A percentile compares a stretch with the other conserved stretches of the same genome.
Evolutionary conservation across 1,140 invertebrate genomes (phyloP).

Genomic region (Drosophila ananassae): DNA sequence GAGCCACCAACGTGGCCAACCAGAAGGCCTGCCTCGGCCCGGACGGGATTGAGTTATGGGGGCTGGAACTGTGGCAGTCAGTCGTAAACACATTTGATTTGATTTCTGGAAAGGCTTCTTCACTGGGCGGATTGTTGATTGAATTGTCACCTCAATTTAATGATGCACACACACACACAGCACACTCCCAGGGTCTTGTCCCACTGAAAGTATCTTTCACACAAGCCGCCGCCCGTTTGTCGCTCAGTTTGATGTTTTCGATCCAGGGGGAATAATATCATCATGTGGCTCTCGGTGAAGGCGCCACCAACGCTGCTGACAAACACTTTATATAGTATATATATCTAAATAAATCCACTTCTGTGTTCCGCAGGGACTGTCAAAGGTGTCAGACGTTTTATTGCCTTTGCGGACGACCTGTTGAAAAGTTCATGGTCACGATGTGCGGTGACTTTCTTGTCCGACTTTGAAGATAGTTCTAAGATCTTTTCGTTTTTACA

Average conservation of each 20-base stretch:
- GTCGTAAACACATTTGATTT: slow-evolving; percentile 79
- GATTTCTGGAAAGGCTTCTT: slow-evolving; percentile 74
- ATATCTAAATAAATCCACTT: slow-evolving; percentile 11
- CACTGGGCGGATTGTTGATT: slow-evolving; percentile 67
- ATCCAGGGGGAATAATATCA: slow-evolving; percentile 8
- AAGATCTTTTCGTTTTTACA: slow-evolving; percentile 13
- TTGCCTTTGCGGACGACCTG: slow-evolving; percentile 66
- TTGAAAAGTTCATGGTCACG: slow-evolving; percentile 77
- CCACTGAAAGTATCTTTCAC: slow-evolving; percentile 40
- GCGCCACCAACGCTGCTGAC: slow-evolving; percentile 58
- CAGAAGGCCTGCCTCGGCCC: neutral
- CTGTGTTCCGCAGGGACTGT: slow-evolving; percentile 41
- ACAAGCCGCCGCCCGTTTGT: slow-evolving; percentile 42
- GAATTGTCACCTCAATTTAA: slow-evolving; percentile 79
- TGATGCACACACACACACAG: slow-evolving; percentile 31
- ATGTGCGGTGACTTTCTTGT: slow-evolving; percentile 3
- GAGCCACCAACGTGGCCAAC: slow-evolving; percentile 65
- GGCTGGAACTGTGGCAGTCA: slow-evolving; percentile 21
- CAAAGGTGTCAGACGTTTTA: slow-evolving; percentile 80
- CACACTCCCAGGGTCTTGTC: neutral
- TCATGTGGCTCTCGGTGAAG: slow-evolving; percentile 48
- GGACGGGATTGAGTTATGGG: slow-evolving; percentile 1
- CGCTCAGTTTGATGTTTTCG: slow-evolving; percentile 49
- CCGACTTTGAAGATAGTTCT: slow-evolving; percentile 37
- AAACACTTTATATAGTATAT: slow-evolving; percentile 27